Evolutionary conservation across 2,888 invertebrate genomes (phyloP).

Genomic region (Cephus pygmeus): DNA sequence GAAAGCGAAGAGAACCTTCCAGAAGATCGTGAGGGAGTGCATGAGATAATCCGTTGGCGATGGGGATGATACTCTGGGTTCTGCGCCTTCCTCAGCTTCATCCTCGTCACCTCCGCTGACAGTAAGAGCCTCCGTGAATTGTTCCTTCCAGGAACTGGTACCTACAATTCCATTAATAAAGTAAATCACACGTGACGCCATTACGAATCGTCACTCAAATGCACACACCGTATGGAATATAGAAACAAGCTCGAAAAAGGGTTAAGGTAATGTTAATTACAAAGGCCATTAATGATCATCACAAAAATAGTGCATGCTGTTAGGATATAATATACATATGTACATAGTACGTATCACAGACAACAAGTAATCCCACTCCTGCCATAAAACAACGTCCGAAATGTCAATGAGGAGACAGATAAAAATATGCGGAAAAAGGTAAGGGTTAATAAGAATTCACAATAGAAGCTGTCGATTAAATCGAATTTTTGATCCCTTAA

Average conservation of each 20-base stretch:
- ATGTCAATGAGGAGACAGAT: background rate
- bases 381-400: background rate
- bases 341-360: too few relatives aligned
- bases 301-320: background rate
- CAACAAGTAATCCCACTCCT: background rate
- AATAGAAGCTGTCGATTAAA: background rate
- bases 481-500: background rate
- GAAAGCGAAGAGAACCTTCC: constrained; percentile 98
- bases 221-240: background rate
- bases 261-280: background rate
- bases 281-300: background rate
- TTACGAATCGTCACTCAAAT: background rate
- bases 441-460: background rate
- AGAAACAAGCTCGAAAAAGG: background rate
- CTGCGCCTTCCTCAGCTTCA: constrained; percentile 63
- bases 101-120: constrained; percentile 86
- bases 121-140: constrained; percentile 96
- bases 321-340: background rate
- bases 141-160: constrained; percentile 99
- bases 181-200: background rate
- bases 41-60: constrained; percentile 93
- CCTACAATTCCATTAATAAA: constrained; percentile 67
- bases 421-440: background rate
- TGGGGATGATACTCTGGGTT: constrained; percentile 74
- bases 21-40: constrained; percentile 96